Evolutionary conservation across 1,140 invertebrate species (phyloP).

Genomic region (Solenopsis fugax): DNA sequence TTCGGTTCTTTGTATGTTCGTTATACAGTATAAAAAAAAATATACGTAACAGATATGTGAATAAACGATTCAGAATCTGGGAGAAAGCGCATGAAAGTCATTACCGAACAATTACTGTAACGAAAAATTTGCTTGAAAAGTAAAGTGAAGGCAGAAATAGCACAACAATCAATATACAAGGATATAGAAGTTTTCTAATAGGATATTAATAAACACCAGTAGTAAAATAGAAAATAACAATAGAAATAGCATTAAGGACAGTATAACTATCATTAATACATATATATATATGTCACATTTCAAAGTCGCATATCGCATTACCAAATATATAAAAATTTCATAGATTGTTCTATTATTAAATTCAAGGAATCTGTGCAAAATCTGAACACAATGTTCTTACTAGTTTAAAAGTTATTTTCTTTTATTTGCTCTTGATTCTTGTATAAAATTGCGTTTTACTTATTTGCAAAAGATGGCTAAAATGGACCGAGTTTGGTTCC

Average conservation of each 20-base stretch:
- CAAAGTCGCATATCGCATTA: no score
- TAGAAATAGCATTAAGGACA: not conserved
- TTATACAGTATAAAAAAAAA: conserved; percentile 19
- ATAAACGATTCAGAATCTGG: not conserved
- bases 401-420: no score
- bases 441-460: no score
- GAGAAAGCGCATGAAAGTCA: not conserved
- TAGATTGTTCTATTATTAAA: no score
- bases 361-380: no score
- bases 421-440: no score
- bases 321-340: no score
- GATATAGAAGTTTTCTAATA: not conserved
- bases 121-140: not conserved
- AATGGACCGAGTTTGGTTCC: no score
- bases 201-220: not conserved
- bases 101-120: not conserved
- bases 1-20: not conserved
- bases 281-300: no score
- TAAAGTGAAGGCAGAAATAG: not conserved
- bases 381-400: no score
- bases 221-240: not conserved
- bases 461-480: no score
- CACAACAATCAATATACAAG: not conserved
- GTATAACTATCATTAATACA: not conserved
- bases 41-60: not conserved